These are phyloP conservation scores for Pagetopsis macropterus DNA, from an alignment of 2,797 vertebrate species.

Conservation along the genomic window DNA sequence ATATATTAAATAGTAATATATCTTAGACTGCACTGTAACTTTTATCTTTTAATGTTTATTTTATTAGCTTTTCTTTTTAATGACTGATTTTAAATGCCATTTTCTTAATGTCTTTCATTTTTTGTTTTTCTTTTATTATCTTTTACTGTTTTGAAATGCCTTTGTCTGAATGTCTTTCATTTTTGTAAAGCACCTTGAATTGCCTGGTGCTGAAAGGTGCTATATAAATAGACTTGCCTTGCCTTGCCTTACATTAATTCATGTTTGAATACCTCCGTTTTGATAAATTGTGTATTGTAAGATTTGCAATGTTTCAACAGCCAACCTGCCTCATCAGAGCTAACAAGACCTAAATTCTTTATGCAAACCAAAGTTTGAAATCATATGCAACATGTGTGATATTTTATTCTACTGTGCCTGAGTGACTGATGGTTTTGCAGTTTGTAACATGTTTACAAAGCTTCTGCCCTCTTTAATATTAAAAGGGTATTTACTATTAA, in stretches of 20 bases:
- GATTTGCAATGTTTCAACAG: neutral
- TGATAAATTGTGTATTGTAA: neutral
- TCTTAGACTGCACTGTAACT: too few species aligned
- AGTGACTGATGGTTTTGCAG: slow-evolving; percentile 14
- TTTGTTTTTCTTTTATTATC: too few species aligned
- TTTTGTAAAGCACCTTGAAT: too few species aligned
- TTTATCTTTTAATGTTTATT: too few species aligned
- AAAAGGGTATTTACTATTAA: slow-evolving; percentile 26
- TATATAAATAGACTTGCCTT: too few species aligned
- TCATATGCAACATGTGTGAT: neutral
- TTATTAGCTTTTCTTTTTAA: too few species aligned
- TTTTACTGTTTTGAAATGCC: too few species aligned
- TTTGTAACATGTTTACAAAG: slow-evolving; percentile 5
- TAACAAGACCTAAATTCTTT: neutral
- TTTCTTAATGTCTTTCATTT: too few species aligned
- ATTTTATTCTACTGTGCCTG: slow-evolving; percentile 12
- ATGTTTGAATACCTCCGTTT: rapidly evolving
- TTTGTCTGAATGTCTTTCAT: too few species aligned
- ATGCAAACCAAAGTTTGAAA: neutral
- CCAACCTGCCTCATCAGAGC: neutral
- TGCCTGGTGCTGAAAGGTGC: too few species aligned
- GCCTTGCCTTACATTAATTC: neutral
- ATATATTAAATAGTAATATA: too few species aligned
- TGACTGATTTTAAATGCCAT: too few species aligned
- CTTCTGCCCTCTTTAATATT: slow-evolving; percentile 4